Evolutionary conservation across 2,113 vertebrate genomes (phyloP), one percentile per base, ranked within the genome.

Genomic region (Atherinomorus stipes): DNA sequence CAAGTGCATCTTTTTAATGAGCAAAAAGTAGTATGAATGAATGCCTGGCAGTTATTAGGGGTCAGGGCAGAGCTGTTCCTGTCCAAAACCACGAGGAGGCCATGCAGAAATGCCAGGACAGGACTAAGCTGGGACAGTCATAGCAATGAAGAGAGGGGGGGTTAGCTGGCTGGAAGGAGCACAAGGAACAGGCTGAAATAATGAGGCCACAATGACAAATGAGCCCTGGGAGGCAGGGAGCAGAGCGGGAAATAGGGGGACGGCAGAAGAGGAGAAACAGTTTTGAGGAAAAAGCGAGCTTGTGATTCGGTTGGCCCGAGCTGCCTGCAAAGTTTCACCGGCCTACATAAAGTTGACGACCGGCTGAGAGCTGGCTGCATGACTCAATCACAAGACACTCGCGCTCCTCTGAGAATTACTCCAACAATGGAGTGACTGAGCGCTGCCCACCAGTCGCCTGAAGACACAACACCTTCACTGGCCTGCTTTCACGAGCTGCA

Each of bases 201-300:
- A 93, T 93, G 85, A 92, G 93, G 93, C 89, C 93, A 93, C 58
- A 37, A 75, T 92, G 90, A 94, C 86, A 91, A 93, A 94, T 86
- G 92, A 93, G 91, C 66, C 64, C 54, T 50, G 90, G 87, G 88
- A 92, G 69, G 72, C 73, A 85, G 85, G 76, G 79, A 73, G 72
- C 54, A 68, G 53, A 78, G 73, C 71, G 59, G 83, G 67, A 80
- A 71, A 67, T 25, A 66, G 62, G 69, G 76, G 74, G 76, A 78
- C 78, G 65, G 66, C 9, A 26, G 26, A 76, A 76, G 74, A 69
- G 54, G 21, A 69, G 65, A 71, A 56, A 40, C 11, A 37, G 56
- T 80, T 86, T 81, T 60, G 37, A 68, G 54, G 71, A 49, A 77
- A 69, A 70, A 64, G 45, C 1, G 7, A 83, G 71, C 61, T 59